Evolutionary conservation across 2,113 vertebrate genomes (phyloP).

Genomic region (Anas platyrhynchos): DNA sequence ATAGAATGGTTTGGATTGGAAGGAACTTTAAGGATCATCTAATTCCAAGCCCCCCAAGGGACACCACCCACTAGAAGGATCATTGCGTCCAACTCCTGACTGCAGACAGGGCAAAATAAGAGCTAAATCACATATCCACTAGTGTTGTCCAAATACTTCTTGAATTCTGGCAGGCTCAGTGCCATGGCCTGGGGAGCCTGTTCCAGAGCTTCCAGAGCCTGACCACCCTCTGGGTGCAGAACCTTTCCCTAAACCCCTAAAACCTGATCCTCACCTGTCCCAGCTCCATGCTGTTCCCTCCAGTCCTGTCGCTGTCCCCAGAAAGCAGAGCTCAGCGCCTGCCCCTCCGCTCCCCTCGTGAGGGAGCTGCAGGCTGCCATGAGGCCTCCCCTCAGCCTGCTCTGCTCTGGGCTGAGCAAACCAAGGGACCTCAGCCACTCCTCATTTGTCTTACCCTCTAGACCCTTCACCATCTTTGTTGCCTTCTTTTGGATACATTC

Average conservation of each 20-base stretch:
- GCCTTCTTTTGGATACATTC: not conserved
- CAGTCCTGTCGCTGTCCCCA: not conserved
- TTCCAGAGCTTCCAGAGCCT: not conserved
- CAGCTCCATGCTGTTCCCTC: not conserved
- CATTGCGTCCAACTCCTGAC: not conserved
- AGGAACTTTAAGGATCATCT: no score
- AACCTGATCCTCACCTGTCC: not conserved
- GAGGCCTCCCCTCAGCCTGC: not conserved
- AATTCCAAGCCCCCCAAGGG: no score
- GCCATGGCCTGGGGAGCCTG: not conserved
- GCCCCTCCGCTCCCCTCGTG: not conserved
- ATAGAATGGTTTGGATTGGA: no score
- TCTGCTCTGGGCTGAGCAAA: not conserved
- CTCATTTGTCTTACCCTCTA: not conserved
- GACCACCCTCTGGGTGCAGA: not conserved
- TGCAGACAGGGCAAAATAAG: not conserved
- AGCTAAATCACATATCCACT: no score
- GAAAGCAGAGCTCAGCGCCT: not conserved
- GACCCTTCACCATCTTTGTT: not conserved
- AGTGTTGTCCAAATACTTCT: not conserved
- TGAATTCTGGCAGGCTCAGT: not conserved
- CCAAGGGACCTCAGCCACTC: not conserved
- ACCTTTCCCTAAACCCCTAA: not conserved
- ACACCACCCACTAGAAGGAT: no score
- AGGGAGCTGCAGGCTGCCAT: not conserved